Evolutionary conservation across 2,888 invertebrate genomes (phyloP), one percentile per base, ranked within the genome.

Genomic region (Eudasyphora cyanicolor): DNA sequence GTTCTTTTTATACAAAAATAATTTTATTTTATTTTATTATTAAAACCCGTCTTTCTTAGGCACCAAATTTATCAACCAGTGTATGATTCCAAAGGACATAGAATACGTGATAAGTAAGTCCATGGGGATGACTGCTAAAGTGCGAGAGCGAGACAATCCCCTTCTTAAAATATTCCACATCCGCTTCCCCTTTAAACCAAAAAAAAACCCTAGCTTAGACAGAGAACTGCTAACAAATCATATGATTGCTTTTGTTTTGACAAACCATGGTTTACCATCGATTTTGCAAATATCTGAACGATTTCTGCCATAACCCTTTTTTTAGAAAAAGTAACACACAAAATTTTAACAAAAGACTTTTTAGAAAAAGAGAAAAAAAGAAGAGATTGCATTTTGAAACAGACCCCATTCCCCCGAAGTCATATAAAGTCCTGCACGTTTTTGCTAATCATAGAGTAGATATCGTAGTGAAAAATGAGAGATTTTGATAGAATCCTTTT

Each of bases 41-140:
- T 79, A 38, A 81, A 81, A 78, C 51, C 57, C 62, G 62, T 64
- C 70, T 82, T 54, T 82, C 74, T 76, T 91, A 92, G 92, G 91
- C 87, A 86, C 89, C 89, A 90, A 89, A 86, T 88, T 87, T 92
- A 92, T 90, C 89, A 90, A 89, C 92, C 92, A 89, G 89, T 91
- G 87, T 92, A 91, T 90, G 92, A 92, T 91, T 90, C 91, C 88
- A 91, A 91, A 88, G 92, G 92, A 87, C 90, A 89, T 89, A 91
- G 89, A 88, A 89, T 91, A 87, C 89, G 89, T 85, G 84, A 85
- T 88, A 89, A 89, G 92, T 92, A 92, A 92, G 92, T 92, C 88
- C 88, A 87, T 77, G 60, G 84, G 76, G 77, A 79, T 80, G 77
- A 74, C 76, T 27, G 45, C 74, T 73, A 74, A 75, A n/a, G n/a